Evolutionary conservation across 1,140 invertebrate genomes (phyloP).

Genomic region (Hetaerina americana): DNA sequence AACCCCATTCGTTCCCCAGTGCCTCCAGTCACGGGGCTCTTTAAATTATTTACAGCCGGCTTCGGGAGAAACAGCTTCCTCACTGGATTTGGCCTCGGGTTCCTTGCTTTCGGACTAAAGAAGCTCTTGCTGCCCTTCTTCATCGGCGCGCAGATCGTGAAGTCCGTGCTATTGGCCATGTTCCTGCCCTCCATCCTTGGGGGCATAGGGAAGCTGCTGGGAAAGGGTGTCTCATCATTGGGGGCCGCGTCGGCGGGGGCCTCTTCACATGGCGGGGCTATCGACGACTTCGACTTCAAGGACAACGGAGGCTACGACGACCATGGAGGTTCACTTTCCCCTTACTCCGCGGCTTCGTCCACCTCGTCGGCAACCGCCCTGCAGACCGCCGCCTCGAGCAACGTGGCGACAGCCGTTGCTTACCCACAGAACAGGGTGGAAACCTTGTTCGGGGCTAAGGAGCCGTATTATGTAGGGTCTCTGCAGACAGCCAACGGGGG

Average conservation of each 20-base stretch:
- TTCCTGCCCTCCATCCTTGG: slow-evolving; percentile 69
- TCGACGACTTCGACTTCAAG: slow-evolving; percentile 54
- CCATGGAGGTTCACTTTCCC: neutral
- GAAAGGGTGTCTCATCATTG: slow-evolving; percentile 37
- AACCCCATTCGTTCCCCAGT: no score
- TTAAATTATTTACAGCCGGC: slow-evolving; percentile 33
- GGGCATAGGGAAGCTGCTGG: slow-evolving; percentile 63
- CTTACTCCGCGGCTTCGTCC: neutral
- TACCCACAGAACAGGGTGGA: slow-evolving; percentile 5
- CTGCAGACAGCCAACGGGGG: neutral
- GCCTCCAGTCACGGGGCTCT: no score
- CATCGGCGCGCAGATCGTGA: slow-evolving; percentile 62
- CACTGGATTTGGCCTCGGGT: slow-evolving; percentile 52
- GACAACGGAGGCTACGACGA: slow-evolving; percentile 24
- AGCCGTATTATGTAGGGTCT: neutral
- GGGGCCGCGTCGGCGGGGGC: slow-evolving; percentile 19
- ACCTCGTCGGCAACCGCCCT: neutral
- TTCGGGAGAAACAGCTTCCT: slow-evolving; percentile 45
- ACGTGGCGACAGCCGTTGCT: neutral
- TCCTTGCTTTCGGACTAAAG: slow-evolving; percentile 63
- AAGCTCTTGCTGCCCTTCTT: slow-evolving; percentile 64
- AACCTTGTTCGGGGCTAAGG: neutral
- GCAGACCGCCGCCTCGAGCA: neutral
- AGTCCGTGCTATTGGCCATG: slow-evolving; percentile 62
- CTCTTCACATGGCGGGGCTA: slow-evolving; percentile 25